These are phyloP conservation scores for Carcina quercana DNA, from an alignment of 2,888 invertebrate species.

Conservation along the genomic window DNA sequence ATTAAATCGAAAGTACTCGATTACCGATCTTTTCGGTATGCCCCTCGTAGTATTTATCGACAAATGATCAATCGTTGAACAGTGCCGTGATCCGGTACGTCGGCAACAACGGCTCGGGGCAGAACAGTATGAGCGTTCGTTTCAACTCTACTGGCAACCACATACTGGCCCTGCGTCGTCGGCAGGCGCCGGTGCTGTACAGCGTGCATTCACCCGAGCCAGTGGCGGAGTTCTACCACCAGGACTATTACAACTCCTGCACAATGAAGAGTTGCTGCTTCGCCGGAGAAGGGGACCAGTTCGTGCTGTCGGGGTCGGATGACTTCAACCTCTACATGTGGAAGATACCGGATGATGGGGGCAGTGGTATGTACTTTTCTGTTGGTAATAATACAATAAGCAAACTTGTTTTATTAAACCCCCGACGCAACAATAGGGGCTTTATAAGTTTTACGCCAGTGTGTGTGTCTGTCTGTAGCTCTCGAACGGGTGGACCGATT, in stretches of 20 bases:
- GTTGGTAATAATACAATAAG: too few relatives aligned
- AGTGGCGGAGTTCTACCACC: constrained; percentile 90
- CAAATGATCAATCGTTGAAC: constrained; percentile 7
- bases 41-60: constrained; percentile 1
- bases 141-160: constrained; percentile 87
- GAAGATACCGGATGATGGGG: constrained; percentile 82
- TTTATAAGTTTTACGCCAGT: too few relatives aligned
- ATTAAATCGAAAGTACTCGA: too few relatives aligned
- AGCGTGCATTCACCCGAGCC: constrained; percentile 79
- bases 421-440: too few relatives aligned
- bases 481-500: too few relatives aligned
- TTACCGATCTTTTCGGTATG: too few relatives aligned
- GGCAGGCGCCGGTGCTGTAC: constrained; percentile 91
- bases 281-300: constrained; percentile 92
- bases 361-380: constrained; percentile 38
- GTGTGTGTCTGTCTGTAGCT: too few relatives aligned
- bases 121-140: constrained; percentile 94
- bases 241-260: constrained; percentile 94
- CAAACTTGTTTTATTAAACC: too few relatives aligned
- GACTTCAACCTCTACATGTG: constrained; percentile 97
- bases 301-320: constrained; percentile 94
- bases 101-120: constrained; percentile 73
- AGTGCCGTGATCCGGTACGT: constrained; percentile 83
- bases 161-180: constrained; percentile 86
- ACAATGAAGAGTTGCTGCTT: constrained; percentile 98